Base-by-base conservation (phyloP, 30 jellyfish, hydroid and myxozoan species). In the Turritopsis dohrnii region DNA sequence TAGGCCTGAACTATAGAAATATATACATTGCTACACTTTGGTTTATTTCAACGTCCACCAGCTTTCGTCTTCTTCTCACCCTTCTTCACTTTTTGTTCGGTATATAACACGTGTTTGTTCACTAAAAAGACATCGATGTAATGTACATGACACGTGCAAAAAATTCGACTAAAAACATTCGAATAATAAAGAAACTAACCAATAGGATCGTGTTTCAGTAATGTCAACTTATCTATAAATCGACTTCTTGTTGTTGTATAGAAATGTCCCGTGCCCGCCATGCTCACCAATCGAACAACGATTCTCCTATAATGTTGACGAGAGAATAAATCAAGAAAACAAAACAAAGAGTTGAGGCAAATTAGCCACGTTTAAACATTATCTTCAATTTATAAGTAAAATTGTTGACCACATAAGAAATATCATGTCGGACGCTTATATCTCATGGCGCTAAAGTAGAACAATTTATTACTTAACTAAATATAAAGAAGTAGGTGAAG, bases 231-330 rank as follows among this genome's bases (percentile, higher is more conserved):
- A 29, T 76, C 84, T 72, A 73, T 84, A 28, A 74, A 74, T 28
- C 94, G 80, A 71, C 84, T 92, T 66, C 95, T 81, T 71, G 98
- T 92, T 85, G 96, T 88, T 1, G 96, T 88, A 71, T 92, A 92
- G 71, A 88, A 88, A 76, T 84, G 87, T 19, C 98, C 98, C 18
- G 98, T 92, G 21, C 96, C 96, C 24, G 98, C 98, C 91, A 84
- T 76, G 74, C 98, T 92, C 26, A 88, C 98, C 30, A 92, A 79
- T 9, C 98, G 91, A 65, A 91, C 94, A 60, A 91, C 97, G 9
- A 91, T 80, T 7, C 97, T 79, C 87, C 97, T 91, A 52, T 3
- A 83, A 83, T n/a, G 60, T 41, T 41, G 60, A 41, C 13, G 60
- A 3, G 60, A 41, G 5, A 41, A 13, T 3, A 41, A 41, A 41